Evolutionary conservation across 2,888 invertebrate species (phyloP).

Genomic region (Luperina nickerlii): DNA sequence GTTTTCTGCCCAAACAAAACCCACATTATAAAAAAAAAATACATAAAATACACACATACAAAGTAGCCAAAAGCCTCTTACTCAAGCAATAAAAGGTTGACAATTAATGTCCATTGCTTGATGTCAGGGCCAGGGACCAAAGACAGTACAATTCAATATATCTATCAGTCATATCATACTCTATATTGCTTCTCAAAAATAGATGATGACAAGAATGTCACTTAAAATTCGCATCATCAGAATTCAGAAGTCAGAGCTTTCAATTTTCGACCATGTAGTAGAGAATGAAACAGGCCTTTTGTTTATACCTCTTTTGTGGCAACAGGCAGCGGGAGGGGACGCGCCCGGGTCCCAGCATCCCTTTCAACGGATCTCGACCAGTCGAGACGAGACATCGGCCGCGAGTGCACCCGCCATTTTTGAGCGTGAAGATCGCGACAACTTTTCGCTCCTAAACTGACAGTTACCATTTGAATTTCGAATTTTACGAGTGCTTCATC

Average conservation of each 20-base stretch:
- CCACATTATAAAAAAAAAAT: background rate
- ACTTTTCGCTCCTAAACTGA: conserved; percentile 68
- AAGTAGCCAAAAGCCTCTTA: background rate
- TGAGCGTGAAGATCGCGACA: conserved; percentile 68
- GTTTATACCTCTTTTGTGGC: conserved; percentile 6
- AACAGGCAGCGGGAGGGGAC: conserved; percentile 62
- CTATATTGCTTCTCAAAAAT: background rate
- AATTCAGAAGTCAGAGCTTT: background rate
- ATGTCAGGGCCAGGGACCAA: background rate
- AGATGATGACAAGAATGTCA: background rate
- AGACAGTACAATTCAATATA: too few species aligned
- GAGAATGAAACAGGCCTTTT: conserved; percentile 25
- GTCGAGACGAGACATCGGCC: conserved; percentile 71
- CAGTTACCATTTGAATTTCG: conserved; percentile 53
- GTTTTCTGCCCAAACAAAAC: background rate
- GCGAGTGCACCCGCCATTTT: conserved; percentile 59
- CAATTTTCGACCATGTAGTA: background rate
- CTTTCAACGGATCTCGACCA: conserved; percentile 71
- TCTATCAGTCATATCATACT: background rate
- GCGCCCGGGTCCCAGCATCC: conserved; percentile 64
- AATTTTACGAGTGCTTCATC: conserved; percentile 47
- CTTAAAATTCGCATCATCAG: background rate
- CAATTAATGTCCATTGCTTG: background rate
- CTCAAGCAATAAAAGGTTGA: background rate
- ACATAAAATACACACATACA: background rate